These are phyloP conservation scores for Ivindomyrus marchei DNA, from an alignment of 2,113 vertebrate genomes.

Conservation along the genomic window DNA sequence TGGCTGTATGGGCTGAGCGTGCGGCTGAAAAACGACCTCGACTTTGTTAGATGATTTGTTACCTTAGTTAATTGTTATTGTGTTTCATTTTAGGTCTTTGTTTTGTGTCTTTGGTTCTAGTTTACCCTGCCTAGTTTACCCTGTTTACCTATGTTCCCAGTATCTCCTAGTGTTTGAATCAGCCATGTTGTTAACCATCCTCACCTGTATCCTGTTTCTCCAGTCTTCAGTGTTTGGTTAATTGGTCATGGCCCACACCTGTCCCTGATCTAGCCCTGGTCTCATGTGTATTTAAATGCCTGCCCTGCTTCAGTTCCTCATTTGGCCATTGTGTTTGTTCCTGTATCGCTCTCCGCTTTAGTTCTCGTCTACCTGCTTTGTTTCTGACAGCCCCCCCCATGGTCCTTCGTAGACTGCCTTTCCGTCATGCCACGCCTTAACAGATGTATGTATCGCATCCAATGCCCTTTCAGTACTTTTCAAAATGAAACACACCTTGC, in stretches of 20 bases:
- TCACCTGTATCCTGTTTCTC: not conserved
- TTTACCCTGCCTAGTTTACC: not conserved
- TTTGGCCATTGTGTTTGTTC: not conserved
- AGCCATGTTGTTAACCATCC: not conserved
- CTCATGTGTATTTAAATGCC: not conserved
- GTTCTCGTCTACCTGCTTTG: not conserved
- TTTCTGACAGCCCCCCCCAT: not conserved
- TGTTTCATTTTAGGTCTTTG: not conserved
- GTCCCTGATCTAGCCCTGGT: not conserved
- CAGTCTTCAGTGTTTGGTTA: not conserved
- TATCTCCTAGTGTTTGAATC: not conserved
- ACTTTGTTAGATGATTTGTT: not conserved
- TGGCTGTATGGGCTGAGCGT: no score
- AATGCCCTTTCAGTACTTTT: not conserved
- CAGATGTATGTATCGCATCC: not conserved
- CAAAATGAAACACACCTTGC: not conserved
- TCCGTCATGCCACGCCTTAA: not conserved
- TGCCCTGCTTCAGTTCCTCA: not conserved
- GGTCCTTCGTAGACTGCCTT: not conserved
- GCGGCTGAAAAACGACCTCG: not conserved
- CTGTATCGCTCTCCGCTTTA: not conserved
- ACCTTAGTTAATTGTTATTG: not conserved
- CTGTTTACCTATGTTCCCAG: not conserved
- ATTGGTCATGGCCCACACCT: not conserved
- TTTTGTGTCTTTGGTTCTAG: not conserved